Conservation (phyloP, 2,888 invertebrate genomes). For the Reticulitermes lucifugus region DNA sequence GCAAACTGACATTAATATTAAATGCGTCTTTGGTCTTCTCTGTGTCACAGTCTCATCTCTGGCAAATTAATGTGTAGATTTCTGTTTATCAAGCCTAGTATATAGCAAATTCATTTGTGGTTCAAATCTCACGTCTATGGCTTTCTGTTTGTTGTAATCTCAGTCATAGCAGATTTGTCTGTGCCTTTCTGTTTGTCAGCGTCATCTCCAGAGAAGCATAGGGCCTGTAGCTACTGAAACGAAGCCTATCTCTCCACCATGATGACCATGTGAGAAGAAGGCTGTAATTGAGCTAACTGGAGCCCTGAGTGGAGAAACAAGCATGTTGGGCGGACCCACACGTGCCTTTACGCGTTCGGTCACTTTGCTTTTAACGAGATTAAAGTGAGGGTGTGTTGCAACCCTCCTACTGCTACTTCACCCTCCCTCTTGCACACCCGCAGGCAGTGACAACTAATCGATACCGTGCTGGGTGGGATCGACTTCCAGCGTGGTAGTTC, state of each 20-base stretch:
- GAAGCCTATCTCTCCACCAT: not conserved
- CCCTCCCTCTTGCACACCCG: not conserved
- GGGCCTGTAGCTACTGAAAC: not conserved
- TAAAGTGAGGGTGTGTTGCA: slow-evolving; percentile 47
- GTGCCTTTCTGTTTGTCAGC: no score
- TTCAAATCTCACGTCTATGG: no score
- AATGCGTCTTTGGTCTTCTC: no score
- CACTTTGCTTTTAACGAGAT: slow-evolving; percentile 52
- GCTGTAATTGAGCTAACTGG: slow-evolving; percentile 9
- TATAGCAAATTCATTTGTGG: no score
- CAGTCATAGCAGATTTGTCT: no score
- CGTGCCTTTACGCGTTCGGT: slow-evolving; percentile 18
- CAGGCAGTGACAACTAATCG: slow-evolving; percentile 48
- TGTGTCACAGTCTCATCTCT: no score
- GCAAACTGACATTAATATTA: no score
- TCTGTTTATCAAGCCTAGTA: no score
- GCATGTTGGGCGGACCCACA: slow-evolving; percentile 11
- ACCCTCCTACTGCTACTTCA: slow-evolving; percentile 13
- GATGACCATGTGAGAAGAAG: not conserved
- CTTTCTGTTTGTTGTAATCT: no score
- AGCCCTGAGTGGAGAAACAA: slow-evolving; percentile 1
- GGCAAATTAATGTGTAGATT: no score
- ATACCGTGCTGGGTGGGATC: slow-evolving; percentile 38
- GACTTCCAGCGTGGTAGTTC: slow-evolving; percentile 1
- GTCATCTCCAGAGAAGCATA: no score